phyloP scores from a whole-genome alignment of 2,797 vertebrate genomes.

The Denticeps clupeoides region DNA sequence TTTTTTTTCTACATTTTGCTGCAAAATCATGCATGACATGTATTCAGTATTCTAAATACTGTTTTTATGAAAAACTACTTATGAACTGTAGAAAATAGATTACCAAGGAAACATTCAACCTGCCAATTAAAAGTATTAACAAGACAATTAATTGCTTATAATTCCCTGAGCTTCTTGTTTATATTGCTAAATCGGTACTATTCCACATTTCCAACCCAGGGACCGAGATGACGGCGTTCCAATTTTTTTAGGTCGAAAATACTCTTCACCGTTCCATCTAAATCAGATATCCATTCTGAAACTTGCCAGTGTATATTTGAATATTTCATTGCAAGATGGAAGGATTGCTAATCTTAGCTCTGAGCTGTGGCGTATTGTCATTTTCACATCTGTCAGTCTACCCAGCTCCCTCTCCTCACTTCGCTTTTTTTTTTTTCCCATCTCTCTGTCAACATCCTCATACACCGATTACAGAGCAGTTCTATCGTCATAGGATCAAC shows the following conservation, averaged over 20 bases:
- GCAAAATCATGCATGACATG: too few species aligned
- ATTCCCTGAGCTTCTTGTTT: too few species aligned
- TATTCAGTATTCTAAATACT: too few species aligned
- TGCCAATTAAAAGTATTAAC: too few species aligned
- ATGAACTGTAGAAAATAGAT: too few species aligned
- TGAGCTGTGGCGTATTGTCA: conserved; percentile 65
- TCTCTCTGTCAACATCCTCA: conserved; percentile 5
- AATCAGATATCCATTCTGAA: conserved; percentile 49
- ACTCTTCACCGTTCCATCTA: conserved; percentile 53
- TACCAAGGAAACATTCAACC: too few species aligned
- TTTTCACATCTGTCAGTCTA: conserved; percentile 57
- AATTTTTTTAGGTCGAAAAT: conserved; percentile 42
- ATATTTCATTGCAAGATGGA: conserved; percentile 75
- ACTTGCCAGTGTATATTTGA: conserved; percentile 54
- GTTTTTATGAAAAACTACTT: too few species aligned
- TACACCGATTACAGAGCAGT: neutral
- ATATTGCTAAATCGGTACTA: too few species aligned
- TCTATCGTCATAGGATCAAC: too few species aligned
- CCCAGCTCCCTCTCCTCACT: conserved; percentile 41
- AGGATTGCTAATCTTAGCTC: conserved; percentile 76
- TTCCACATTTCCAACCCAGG: too few species aligned
- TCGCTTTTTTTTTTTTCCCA: conserved; percentile 35
- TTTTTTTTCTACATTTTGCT: too few species aligned
- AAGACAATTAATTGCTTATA: too few species aligned
- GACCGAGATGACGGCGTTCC: conserved; percentile 27